A percentile compares a stretch with the other conserved stretches of the same genome.
Conservation (phyloP, 2,113 vertebrate species). For the Neoarius graeffei region DNA sequence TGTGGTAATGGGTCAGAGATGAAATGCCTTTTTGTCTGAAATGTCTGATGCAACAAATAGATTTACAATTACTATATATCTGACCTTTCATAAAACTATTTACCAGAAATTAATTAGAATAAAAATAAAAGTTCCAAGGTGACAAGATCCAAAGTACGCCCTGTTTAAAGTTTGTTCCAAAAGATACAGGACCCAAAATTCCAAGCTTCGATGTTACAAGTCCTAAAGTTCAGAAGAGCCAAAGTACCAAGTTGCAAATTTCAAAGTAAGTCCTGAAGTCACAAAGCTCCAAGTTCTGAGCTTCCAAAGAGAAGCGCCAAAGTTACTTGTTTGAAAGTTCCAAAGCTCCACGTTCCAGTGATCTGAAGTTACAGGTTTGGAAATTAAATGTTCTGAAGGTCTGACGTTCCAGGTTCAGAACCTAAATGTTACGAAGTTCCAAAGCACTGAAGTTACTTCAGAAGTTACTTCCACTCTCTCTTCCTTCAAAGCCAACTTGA, state of each 20-base stretch:
- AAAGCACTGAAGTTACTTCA: not conserved
- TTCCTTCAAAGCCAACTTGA: no score
- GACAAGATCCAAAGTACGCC: not conserved
- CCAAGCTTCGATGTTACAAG: no score
- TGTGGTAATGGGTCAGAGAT: not conserved
- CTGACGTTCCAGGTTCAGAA: not conserved
- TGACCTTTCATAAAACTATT: not conserved
- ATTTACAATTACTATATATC: not conserved
- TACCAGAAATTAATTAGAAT: not conserved
- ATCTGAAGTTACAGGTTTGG: no score
- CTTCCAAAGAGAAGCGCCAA: not conserved
- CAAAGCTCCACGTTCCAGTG: not conserved
- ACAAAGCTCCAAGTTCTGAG: not conserved
- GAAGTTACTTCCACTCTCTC: no score
- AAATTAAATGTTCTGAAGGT: not conserved
- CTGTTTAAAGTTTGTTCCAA: no score
- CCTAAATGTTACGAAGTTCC: not conserved
- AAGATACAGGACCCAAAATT: no score
- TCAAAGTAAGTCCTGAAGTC: not conserved
- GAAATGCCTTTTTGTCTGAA: not conserved
- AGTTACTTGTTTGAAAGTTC: not conserved
- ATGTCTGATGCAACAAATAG: not conserved
- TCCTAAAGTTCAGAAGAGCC: no score
- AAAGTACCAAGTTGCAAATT: not conserved
- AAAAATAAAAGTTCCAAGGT: not conserved